Base-by-base conservation (phyloP, 2,113 vertebrate genomes). In the Galemys pyrenaicus region DNA sequence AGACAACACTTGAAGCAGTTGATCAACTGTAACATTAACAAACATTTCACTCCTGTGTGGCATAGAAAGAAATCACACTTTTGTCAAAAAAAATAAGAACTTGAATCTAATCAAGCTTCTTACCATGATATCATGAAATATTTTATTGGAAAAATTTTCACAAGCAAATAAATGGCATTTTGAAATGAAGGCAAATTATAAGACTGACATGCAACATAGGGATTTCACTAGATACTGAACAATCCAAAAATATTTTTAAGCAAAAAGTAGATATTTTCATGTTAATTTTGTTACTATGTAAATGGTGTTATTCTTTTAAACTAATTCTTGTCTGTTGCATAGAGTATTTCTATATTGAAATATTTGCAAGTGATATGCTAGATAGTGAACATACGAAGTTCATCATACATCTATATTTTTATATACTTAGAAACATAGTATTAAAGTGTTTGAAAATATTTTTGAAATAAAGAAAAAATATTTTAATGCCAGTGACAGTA, bases 91-190 rank as follows among this genome's bases (percentile, higher is more conserved):
- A 51, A 51, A 51, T 17, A 51, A 51, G 16, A 51, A 51, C 15
- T 11, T 62, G 19, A 65, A 56, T 89, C 11, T 77, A 30, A 44
- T 78, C 30, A 91, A 30, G 22, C 9, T 19, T 78, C 70, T 73
- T 73, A 56, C 73, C 9, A 26, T 41, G 39, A 84, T 90, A 67
- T 19, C 35, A 13, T 58, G 41, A 35, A 39, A 44, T 78, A 87
- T 87, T 83, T 87, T 93, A 60, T 49, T 78, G 8, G 9, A 74
- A 10, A 83, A 12, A 87, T 73, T 46, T 93, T 91, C 37, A 94
- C 58, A 39, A 75, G 70, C 26, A 89, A 28, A 56, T 56, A 74
- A 81, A 37, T 78, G 62, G 11, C 81, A 91, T 87, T 92, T 90
- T 90, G 24, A 96, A 92, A 60, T 62, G 26, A 37, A 32, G 83